A percentile compares a stretch with the other conserved stretches of the same genome.
These are phyloP conservation scores for Sphaeramia orbicularis DNA, from an alignment of 2,797 vertebrate genomes.

Conservation along the genomic window DNA sequence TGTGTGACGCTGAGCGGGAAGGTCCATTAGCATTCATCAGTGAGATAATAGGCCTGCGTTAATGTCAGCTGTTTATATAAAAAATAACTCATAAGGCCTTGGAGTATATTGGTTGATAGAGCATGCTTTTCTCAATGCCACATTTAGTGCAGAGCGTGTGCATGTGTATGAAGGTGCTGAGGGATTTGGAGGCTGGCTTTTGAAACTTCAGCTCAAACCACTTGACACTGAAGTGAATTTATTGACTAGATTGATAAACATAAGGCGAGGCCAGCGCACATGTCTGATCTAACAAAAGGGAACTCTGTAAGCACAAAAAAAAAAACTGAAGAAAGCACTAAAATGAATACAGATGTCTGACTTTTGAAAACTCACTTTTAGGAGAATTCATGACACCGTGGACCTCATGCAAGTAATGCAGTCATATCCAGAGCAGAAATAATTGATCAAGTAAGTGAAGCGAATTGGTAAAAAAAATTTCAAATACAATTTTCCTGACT, in stretches of 20 bases:
- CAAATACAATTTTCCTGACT: too few species aligned
- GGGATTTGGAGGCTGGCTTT: conserved; percentile 28
- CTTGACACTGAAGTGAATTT: conserved; percentile 56
- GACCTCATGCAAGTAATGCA: too few species aligned
- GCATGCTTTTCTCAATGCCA: conserved; percentile 33
- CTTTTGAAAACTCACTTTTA: too few species aligned
- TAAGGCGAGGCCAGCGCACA: not conserved
- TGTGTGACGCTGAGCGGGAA: conserved; percentile 51
- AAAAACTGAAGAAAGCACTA: not conserved
- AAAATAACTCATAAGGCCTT: conserved; percentile 72
- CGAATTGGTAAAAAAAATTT: too few species aligned
- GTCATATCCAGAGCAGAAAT: too few species aligned
- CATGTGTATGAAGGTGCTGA: conserved; percentile 2
- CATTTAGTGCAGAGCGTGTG: conserved; percentile 30
- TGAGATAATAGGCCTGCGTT: conserved; percentile 69
- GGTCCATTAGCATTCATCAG: conserved; percentile 77
- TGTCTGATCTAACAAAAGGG: conserved; percentile 7
- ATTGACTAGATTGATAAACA: conserved; percentile 55
- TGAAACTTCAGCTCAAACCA: conserved; percentile 24
- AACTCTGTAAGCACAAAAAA: conserved; percentile 15
- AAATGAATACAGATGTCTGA: not conserved
- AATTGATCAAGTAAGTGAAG: too few species aligned
- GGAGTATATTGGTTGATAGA: conserved; percentile 64
- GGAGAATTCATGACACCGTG: too few species aligned
- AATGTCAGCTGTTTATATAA: conserved; percentile 80